Evolutionary conservation across 2,888 invertebrate species (phyloP), one percentile per base, ranked within the genome.

Genomic region (Cantharis flavilabris): DNA sequence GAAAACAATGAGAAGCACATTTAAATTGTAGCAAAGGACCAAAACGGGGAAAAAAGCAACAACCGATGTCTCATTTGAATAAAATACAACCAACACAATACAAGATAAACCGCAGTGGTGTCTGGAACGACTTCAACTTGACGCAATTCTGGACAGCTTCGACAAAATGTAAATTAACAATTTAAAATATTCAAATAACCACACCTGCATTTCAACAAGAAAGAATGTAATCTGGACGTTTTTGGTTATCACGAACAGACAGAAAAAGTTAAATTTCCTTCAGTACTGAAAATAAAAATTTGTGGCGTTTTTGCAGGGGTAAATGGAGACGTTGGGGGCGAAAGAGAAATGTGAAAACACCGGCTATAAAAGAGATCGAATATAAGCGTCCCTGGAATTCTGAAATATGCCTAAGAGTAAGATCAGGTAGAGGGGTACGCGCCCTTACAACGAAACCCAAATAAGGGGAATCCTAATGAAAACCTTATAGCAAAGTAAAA

Each of bases 401-500:
- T 73, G 77, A 81, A 81, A 80, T 81, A 78, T 78, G 74, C 76
- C 72, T 80, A 76, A 76, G 81, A 72, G 77, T 70, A 67, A 78
- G 76, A 72, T 79, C 70, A 74, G 79, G 78, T 72, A 69, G 76
- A 76, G 79, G 79, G 80, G 79, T 70, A 70, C 71, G 69, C 74
- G 33, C 78, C 76, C 76, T 79, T 73, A 71, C 67, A 76, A 77
- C 71, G 75, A 79, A 78, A 80, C 73, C 77, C 73, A 75, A 76
- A 77, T 65, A 76, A 79, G 78, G 78, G 77, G 81, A 78, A 79
- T 72, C 74, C 75, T 71, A 73, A 49, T 71, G 77, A 76, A 77
- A 77, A 81, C 79, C 79, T 80, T 80, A 79, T 72, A 76, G 72
- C 63, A 76, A 78, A 78, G 76, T 75, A 78, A 80, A 76, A 72